Percentiles rank a stretch among this genome's conserved stretches.
These are phyloP conservation scores for Rhineura floridana DNA, from an alignment of 2,113 vertebrate species.

Conservation along the genomic window DNA sequence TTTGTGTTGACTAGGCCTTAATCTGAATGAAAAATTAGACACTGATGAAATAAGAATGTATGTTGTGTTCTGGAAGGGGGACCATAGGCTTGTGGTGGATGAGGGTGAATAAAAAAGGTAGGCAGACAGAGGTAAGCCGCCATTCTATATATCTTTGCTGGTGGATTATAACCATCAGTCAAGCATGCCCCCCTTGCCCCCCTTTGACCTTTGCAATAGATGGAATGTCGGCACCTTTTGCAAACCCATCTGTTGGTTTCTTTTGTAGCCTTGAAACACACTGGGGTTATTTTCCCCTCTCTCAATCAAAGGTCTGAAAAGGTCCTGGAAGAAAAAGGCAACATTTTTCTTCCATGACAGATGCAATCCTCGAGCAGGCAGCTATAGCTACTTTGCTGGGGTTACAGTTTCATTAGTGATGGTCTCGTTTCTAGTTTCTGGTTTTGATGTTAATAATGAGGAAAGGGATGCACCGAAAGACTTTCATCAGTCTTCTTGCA, in stretches of 20 bases:
- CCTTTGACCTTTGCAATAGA: slow-evolving; percentile 14
- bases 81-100: not conserved
- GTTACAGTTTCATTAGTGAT: slow-evolving; percentile 14
- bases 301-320: slow-evolving; percentile 17
- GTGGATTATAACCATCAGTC: slow-evolving; percentile 12
- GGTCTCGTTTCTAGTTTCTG: not conserved
- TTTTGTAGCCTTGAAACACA: slow-evolving; percentile 15
- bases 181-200: not conserved
- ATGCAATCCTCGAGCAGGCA: not conserved
- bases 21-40: not conserved
- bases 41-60: not conserved
- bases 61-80: not conserved
- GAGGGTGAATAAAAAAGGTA: not conserved
- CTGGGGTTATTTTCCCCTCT: not conserved
- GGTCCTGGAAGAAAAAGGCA: slow-evolving; percentile 8
- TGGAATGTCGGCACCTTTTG: slow-evolving; percentile 21
- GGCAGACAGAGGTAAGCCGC: too few species aligned
- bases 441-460: not conserved
- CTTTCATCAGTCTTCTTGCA: not conserved
- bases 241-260: slow-evolving; percentile 8
- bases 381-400: not conserved
- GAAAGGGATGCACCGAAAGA: not conserved
- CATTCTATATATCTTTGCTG: slow-evolving; percentile 1
- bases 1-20: not conserved
- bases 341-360: slow-evolving; percentile 39